A percentile compares a stretch with the other conserved stretches of the same genome.
Evolutionary conservation across 2,888 invertebrate genomes (phyloP).

Genomic region (Drosophila pseudotalamancana): DNA sequence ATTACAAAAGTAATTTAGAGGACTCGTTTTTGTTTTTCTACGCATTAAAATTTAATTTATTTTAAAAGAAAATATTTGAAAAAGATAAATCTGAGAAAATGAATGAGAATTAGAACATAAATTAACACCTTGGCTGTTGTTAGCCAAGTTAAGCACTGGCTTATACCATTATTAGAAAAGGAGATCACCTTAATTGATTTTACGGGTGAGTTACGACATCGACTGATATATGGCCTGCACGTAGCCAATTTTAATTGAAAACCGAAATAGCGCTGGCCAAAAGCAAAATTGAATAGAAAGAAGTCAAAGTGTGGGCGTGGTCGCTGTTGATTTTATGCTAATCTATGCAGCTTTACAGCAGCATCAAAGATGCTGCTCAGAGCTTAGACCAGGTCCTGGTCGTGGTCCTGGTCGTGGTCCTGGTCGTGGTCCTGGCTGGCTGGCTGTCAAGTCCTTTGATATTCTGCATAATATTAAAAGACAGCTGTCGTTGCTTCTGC

Average conservation of each 20-base stretch:
- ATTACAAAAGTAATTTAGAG: neutral
- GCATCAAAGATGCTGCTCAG: constrained; percentile 51
- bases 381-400: neutral
- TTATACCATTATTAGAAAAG: constrained; percentile 2
- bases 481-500: constrained; percentile 23
- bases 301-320: constrained; percentile 32
- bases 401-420: too few relatives aligned
- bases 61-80: neutral
- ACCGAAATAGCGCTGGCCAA: constrained; percentile 49
- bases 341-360: constrained; percentile 63
- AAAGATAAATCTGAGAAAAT: neutral
- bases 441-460: constrained; percentile 62
- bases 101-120: constrained; percentile 15
- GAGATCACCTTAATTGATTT: constrained; percentile 57
- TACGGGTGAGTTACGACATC: constrained; percentile 61
- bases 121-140: constrained; percentile 4
- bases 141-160: constrained; percentile 1
- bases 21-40: neutral
- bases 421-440: too few relatives aligned
- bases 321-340: constrained; percentile 71
- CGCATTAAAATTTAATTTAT: constrained; percentile 2
- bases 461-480: constrained; percentile 68
- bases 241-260: constrained; percentile 69
- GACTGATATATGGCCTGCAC: constrained; percentile 64
- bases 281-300: constrained; percentile 13